Conservation (phyloP, 2,797 vertebrate species). For the Holocentrus rufus region DNA sequence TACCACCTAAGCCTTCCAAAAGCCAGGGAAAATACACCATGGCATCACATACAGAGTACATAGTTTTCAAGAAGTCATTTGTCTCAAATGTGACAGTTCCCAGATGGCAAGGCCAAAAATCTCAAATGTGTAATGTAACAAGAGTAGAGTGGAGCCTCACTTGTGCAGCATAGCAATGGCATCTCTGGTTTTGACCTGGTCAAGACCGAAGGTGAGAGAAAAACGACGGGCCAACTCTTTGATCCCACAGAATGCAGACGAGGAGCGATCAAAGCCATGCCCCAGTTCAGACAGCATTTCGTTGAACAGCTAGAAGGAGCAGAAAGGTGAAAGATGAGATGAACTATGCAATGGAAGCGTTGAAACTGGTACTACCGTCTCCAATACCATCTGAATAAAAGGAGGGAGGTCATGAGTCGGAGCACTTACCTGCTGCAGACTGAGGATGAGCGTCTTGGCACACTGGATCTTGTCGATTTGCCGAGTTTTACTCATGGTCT, state of each 20-base stretch:
- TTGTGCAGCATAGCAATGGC: constrained; percentile 99
- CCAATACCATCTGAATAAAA: background rate
- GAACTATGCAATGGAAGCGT: background rate
- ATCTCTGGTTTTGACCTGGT: constrained; percentile 98
- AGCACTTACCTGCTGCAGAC: constrained; percentile 94
- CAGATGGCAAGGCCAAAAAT: constrained; percentile 29
- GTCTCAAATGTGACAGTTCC: constrained; percentile 47
- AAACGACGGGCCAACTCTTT: constrained; percentile 98
- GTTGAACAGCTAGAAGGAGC: constrained; percentile 89
- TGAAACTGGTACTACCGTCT: background rate
- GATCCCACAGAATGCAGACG: constrained; percentile 96
- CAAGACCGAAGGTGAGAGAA: constrained; percentile 97
- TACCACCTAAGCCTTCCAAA: constrained; percentile 37
- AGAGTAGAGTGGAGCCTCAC: constrained; percentile 79
- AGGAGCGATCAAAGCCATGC: constrained; percentile 96
- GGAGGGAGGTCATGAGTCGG: background rate
- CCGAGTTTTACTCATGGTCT: constrained; percentile 99
- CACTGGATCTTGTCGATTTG: constrained; percentile 99
- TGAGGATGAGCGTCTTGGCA: constrained; percentile 99
- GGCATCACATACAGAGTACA: constrained; percentile 25
- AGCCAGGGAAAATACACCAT: constrained; percentile 31
- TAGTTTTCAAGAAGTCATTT: constrained; percentile 48
- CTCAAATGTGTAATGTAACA: constrained; percentile 2
- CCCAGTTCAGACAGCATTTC: constrained; percentile 98
- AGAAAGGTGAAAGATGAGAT: constrained; percentile 2